Base-by-base conservation (phyloP, 2,888 invertebrate genomes). In the Prosopocoilus inquinatus region DNA sequence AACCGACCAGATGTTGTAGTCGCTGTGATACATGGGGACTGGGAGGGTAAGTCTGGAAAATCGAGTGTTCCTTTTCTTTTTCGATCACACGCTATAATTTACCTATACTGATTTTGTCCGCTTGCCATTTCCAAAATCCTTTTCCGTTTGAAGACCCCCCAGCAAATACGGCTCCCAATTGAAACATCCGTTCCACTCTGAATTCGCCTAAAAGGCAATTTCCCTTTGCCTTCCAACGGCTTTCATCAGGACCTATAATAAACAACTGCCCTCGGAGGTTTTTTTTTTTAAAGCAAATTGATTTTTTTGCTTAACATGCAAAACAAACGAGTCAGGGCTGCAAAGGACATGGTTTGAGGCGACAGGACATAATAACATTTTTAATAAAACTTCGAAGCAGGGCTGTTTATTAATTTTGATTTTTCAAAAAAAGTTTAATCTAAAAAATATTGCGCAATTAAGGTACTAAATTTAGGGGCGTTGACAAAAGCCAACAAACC, bases 1-100 rank as follows among this genome's bases (percentile, higher is more conserved):
- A 64, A 94, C 91, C 60, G 91, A 90, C 94, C 94, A 94, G 67
- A 94, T 85, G 74, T 90, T 91, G 79, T 91, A 89, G 76, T 92
- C 90, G 78, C 88, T 89, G 68, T 86, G 84, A 75, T 86, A 85
- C 82, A 88, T 88, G 68, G 87, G 85, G 74, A 86, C 86, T 70
- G 89, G 88, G 68, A 89, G 82, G 66, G 82, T 78, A 69, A 82
- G 83, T 78, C 89, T 89, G 77, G 20, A 77, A 73, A 28, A 28
- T 28, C 20, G 20, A 28, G 7, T 7, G 20, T 32, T 15, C 28
- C n/a, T 52, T 9, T 20, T 20, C 3, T 4, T 28, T 28, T 28
- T 28, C 7, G 20, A 28, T 28, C 20, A 28, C 20, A 7, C 20
- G 20, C 9, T 12, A 9, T 33, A 44, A 8, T 16, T 52, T 47